Evolutionary conservation across 2,888 invertebrate genomes (phyloP).

Genomic region (Eupithecia abbreviata): DNA sequence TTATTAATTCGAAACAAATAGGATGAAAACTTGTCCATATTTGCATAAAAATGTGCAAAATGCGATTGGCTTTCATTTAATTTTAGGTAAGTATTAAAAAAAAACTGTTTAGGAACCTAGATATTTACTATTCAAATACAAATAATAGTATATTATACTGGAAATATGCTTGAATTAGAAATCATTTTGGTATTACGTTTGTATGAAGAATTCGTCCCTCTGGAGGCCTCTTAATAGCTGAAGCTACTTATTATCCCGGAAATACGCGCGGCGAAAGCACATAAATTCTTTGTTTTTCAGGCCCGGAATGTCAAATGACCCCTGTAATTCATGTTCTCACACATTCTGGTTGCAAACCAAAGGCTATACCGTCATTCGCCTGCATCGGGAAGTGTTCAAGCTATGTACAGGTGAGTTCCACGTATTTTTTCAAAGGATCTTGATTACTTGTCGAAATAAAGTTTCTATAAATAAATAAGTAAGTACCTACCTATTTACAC

Average conservation of each 20-base stretch:
- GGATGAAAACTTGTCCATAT: too few species aligned
- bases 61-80: too few species aligned
- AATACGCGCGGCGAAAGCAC: neutral
- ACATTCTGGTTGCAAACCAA: constrained; percentile 95
- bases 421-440: neutral
- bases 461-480: neutral
- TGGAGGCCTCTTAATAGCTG: too few species aligned
- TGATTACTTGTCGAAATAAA: neutral
- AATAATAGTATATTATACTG: too few species aligned
- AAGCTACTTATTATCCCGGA: neutral
- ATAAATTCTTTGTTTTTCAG: constrained; percentile 47
- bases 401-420: constrained; percentile 91
- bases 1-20: too few species aligned
- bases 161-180: too few species aligned
- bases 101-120: too few species aligned
- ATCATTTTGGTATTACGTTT: too few species aligned
- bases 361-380: constrained; percentile 96
- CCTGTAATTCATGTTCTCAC: constrained; percentile 96
- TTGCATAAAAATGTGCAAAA: too few species aligned
- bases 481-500: neutral
- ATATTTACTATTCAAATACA: too few species aligned
- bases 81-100: too few species aligned
- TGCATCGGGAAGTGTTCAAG: constrained; percentile 96
- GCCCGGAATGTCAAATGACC: constrained; percentile 94
- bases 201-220: too few species aligned